These are phyloP conservation scores for Mystacides longicornis DNA, from an alignment of 2,888 invertebrate species.

Conservation along the genomic window DNA sequence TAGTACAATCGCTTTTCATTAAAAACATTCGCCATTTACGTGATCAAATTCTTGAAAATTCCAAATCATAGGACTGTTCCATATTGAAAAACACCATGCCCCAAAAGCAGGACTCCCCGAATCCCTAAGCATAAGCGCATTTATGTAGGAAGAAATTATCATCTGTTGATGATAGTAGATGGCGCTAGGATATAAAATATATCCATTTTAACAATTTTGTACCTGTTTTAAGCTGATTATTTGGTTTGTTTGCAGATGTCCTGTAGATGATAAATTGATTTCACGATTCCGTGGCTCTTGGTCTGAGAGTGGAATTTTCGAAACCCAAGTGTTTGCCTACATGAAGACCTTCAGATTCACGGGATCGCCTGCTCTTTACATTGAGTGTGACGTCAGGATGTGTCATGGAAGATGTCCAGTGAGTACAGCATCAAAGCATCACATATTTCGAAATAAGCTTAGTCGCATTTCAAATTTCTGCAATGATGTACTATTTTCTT, in stretches of 20 bases:
- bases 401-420: conserved; percentile 93
- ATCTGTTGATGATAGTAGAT: too few species aligned
- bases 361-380: conserved; percentile 87
- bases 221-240: too few species aligned
- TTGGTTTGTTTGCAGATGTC: conserved; percentile 56
- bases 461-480: background rate
- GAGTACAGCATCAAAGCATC: conserved; percentile 34
- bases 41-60: too few species aligned
- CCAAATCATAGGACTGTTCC: too few species aligned
- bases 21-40: too few species aligned
- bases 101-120: too few species aligned
- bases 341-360: conserved; percentile 94
- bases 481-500: background rate
- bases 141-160: too few species aligned
- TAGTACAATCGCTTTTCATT: too few species aligned
- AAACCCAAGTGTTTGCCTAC: conserved; percentile 90
- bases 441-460: background rate
- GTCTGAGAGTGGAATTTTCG: conserved; percentile 83
- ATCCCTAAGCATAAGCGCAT: too few species aligned
- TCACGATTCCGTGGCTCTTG: conserved; percentile 90
- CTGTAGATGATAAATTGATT: conserved; percentile 87
- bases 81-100: too few species aligned
- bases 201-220: too few species aligned
- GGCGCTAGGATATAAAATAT: too few species aligned
- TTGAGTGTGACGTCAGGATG: conserved; percentile 93